Conservation (phyloP, 2,113 vertebrate genomes). For the Sorex fumeus region DNA sequence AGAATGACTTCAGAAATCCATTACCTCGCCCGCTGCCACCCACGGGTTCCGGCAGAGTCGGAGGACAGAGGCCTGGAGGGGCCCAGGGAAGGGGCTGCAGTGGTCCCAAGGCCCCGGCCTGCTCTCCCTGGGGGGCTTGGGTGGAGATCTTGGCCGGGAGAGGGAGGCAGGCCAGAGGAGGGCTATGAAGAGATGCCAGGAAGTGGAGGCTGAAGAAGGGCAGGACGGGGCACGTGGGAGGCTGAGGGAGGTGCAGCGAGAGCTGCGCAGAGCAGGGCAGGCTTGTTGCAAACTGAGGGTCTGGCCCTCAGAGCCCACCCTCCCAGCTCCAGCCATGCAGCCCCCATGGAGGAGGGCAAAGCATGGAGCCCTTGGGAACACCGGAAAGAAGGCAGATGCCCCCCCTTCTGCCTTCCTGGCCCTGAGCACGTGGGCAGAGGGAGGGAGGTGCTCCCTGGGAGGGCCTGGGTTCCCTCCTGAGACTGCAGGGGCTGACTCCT, state of each 20-base stretch:
- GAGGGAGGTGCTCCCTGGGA: not conserved
- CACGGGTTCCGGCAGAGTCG: not conserved
- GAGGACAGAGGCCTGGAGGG: not conserved
- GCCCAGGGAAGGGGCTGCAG: not conserved
- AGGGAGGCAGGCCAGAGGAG: not conserved
- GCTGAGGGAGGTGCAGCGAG: not conserved
- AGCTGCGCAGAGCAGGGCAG: not conserved
- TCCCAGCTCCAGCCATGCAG: not conserved
- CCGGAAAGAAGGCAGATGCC: not conserved
- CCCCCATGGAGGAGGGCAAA: too few species aligned
- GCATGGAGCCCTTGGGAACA: not conserved
- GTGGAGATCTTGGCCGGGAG: not conserved
- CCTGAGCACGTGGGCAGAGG: not conserved
- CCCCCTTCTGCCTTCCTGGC: not conserved
- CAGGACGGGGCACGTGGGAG: too few species aligned
- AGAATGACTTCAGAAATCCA: conserved; percentile 68
- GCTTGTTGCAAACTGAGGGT: not conserved
- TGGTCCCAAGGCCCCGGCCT: not conserved
- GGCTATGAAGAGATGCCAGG: not conserved
- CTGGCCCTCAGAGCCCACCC: not conserved
- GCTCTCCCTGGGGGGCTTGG: conserved; percentile 17
- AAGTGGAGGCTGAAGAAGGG: not conserved
- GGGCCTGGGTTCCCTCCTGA: not conserved
- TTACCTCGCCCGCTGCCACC: conserved; percentile 19
- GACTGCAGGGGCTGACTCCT: too few species aligned